Percentiles rank a stretch among this genome's conserved stretches.
Conservation (phyloP, 1,140 invertebrate species). For the Ladona fulva region DNA sequence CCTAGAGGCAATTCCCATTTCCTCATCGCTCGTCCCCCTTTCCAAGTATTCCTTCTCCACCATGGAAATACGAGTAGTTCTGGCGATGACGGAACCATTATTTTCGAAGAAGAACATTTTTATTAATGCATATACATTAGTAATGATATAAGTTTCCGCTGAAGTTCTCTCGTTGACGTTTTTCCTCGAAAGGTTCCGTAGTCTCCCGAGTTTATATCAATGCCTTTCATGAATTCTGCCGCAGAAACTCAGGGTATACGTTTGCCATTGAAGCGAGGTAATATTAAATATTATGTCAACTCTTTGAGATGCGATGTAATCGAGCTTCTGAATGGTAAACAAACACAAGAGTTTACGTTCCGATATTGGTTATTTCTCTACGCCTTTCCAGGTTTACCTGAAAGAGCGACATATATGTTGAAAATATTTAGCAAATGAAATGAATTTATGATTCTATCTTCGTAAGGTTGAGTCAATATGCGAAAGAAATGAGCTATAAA, state of each 20-base stretch:
- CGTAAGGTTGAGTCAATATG: too few relatives aligned
- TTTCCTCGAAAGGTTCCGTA: not conserved
- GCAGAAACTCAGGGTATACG: not conserved
- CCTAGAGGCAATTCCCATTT: not conserved
- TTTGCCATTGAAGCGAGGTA: too few relatives aligned
- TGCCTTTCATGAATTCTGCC: not conserved
- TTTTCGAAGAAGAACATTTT: conserved; percentile 7
- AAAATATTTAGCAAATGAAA: too few relatives aligned
- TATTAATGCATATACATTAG: conserved; percentile 10
- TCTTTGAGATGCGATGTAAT: too few relatives aligned
- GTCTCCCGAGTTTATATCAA: not conserved
- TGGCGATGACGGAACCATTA: conserved; percentile 7
- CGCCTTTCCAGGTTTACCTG: too few relatives aligned
- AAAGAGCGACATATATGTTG: too few relatives aligned
- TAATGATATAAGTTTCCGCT: conserved; percentile 10
- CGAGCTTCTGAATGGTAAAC: too few relatives aligned
- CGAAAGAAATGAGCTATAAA: too few relatives aligned
- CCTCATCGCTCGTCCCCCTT: not conserved
- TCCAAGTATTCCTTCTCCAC: not conserved
- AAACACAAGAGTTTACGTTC: too few relatives aligned
- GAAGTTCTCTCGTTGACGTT: not conserved
- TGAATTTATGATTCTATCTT: too few relatives aligned
- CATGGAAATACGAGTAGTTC: not conserved
- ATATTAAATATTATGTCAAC: too few relatives aligned
- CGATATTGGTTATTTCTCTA: too few relatives aligned